Conservation (phyloP, 1,140 invertebrate species). For the Conus ventricosus region DNA sequence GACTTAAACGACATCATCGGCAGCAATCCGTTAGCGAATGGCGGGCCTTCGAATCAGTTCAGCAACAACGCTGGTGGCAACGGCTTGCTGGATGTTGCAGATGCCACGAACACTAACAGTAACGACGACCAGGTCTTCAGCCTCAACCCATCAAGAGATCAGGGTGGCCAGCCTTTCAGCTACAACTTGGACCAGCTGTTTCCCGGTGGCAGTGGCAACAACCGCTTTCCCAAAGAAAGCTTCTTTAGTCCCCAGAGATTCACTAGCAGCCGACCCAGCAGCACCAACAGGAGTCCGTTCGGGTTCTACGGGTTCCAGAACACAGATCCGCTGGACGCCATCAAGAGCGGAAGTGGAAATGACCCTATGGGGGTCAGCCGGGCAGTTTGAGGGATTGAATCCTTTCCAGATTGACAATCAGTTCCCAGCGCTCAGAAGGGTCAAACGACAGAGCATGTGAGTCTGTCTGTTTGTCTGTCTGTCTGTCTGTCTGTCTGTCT, state of each 20-base stretch:
- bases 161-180: not conserved
- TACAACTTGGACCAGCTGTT: not conserved
- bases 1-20: not conserved
- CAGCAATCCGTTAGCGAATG: not conserved
- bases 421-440: not conserved
- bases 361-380: not conserved
- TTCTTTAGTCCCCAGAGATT: not conserved
- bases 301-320: not conserved
- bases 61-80: not conserved
- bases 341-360: not conserved
- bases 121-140: not conserved
- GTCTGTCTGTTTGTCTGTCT: not conserved
- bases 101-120: not conserved
- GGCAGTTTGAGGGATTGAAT: not conserved
- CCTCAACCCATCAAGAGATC: not conserved
- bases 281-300: not conserved
- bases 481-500: no score
- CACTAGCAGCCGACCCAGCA: not conserved
- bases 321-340: not conserved
- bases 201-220: not conserved
- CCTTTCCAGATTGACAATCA: not conserved
- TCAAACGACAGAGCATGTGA: not conserved
- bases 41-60: not conserved
- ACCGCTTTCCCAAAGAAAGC: not conserved
- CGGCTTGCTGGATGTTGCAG: not conserved